Base-by-base conservation (phyloP, 2,888 invertebrate genomes). In the Linnaemya vulpina region DNA sequence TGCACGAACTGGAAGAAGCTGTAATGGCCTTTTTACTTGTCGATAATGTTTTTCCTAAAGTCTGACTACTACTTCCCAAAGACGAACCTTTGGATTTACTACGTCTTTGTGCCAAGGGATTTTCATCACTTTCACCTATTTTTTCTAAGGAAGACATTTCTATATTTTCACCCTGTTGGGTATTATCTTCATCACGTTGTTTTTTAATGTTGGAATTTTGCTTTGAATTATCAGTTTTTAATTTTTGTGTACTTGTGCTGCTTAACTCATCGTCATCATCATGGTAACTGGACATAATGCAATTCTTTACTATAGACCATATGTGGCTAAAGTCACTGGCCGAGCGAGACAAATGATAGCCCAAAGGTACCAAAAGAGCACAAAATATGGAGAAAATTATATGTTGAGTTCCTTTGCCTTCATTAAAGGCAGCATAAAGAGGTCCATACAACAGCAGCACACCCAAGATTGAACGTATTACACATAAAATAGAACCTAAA, bases 381-480 rank as follows among this genome's bases (percentile, higher is more conserved):
- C 97, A 97, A 92, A 98, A 99, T 88, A 99, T 96, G 0, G 99
- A 99, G 92, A 99, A 99, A 2, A 98, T 93, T 73, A 98, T 95
- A 90, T 98, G 97, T 90, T 98, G 98, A 0, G 98, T 96, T 83
- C 96, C 95, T 91, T 97, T 95, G 53, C 95, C 94, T 91, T 98
- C 98, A 71, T 95, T 95, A 40, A 98, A 93, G 0, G 96, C 97
- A 65, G 97, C 97, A 89, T 96, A 98, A 0, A 97, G 96, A 86
- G 98, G 96, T 0, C 97, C 97, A 89, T 96, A 98, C 3, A 99
- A 93, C 38, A 97, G 93, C 76, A 95, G 94, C 3, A 98, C 95
- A 17, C 97, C 96, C 4, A 97, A 91, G 17, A 96, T 89, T 75
- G 98, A 98, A 65, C 98, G 94, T 22, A 95, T 93, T 0, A 98